Evolutionary conservation across 2,113 vertebrate genomes (phyloP).

Genomic region (Zingel zingel): DNA sequence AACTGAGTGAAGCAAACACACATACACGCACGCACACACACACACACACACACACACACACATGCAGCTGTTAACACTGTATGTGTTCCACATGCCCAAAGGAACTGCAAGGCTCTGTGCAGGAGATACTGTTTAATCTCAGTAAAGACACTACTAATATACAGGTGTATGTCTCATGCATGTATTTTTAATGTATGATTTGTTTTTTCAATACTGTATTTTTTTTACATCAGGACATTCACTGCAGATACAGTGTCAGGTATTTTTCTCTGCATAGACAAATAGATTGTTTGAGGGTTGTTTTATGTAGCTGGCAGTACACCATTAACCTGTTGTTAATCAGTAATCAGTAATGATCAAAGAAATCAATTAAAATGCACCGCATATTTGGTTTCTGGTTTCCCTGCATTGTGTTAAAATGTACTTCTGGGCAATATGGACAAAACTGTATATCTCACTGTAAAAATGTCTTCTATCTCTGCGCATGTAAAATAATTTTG

Average conservation of each 20-base stretch:
- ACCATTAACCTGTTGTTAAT: neutral
- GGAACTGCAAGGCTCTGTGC: constrained; percentile 79
- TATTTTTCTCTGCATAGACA: constrained; percentile 15
- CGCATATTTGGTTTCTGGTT: constrained; percentile 5
- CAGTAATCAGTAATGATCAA: neutral
- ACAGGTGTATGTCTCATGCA: constrained; percentile 31
- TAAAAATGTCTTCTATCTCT: neutral
- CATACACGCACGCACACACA: constrained; percentile 7
- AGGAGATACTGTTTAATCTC: constrained; percentile 71
- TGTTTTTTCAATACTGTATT: constrained; percentile 19
- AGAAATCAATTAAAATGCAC: neutral
- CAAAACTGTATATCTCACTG: neutral
- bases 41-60: neutral
- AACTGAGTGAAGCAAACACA: constrained; percentile 53
- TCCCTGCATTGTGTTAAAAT: neutral
- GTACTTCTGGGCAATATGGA: neutral
- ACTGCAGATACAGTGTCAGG: neutral
- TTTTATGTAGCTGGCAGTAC: constrained; percentile 2
- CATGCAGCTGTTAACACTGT: constrained; percentile 20
- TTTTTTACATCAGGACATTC: constrained; percentile 23
- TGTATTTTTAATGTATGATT: constrained; percentile 35
- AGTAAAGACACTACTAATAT: constrained; percentile 47
- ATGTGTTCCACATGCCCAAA: constrained; percentile 64
- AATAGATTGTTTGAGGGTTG: neutral
- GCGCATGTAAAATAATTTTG: no score